phyloP scores from a whole-genome alignment of 2,797 vertebrate genomes.

The Streptopelia turtur region DNA sequence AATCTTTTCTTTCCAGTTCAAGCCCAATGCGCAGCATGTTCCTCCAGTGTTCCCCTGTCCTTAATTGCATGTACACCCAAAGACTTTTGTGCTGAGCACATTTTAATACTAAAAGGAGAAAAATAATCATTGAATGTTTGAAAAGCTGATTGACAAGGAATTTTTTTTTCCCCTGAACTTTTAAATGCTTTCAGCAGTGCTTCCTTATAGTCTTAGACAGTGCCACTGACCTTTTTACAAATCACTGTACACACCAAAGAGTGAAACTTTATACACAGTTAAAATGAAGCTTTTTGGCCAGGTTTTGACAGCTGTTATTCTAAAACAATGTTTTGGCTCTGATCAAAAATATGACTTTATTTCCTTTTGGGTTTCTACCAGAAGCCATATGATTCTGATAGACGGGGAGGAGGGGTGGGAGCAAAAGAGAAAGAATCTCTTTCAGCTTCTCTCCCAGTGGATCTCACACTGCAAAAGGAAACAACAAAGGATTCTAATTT shows the following conservation, averaged over 20 bases:
- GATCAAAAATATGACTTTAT: slow-evolving; percentile 65
- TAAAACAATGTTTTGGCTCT: slow-evolving; percentile 69
- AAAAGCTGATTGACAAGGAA: slow-evolving; percentile 48
- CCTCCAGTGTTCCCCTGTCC: not conserved
- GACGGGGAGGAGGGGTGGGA: slow-evolving; percentile 16
- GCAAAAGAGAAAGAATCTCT: not conserved
- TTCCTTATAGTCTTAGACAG: slow-evolving; percentile 33
- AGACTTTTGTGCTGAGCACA: not conserved
- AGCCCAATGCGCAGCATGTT: not conserved
- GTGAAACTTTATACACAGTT: slow-evolving; percentile 36
- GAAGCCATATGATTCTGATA: slow-evolving; percentile 39
- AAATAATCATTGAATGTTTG: not conserved
- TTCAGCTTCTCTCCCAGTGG: not conserved
- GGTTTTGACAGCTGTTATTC: slow-evolving; percentile 69
- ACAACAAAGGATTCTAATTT: not conserved
- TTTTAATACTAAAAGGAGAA: slow-evolving; percentile 7
- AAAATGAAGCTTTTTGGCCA: slow-evolving; percentile 48
- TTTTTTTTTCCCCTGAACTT: not conserved
- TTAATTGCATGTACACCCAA: not conserved
- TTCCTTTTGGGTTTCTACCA: slow-evolving; percentile 64
- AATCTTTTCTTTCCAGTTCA: not conserved
- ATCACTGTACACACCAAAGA: not conserved
- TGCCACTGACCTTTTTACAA: slow-evolving; percentile 43
- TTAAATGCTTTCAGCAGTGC: slow-evolving; percentile 41
- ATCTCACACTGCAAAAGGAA: not conserved